A percentile compares a stretch with the other conserved stretches of the same genome.
phyloP scores from a whole-genome alignment of 2,113 vertebrate genomes.

The Apus apus region DNA sequence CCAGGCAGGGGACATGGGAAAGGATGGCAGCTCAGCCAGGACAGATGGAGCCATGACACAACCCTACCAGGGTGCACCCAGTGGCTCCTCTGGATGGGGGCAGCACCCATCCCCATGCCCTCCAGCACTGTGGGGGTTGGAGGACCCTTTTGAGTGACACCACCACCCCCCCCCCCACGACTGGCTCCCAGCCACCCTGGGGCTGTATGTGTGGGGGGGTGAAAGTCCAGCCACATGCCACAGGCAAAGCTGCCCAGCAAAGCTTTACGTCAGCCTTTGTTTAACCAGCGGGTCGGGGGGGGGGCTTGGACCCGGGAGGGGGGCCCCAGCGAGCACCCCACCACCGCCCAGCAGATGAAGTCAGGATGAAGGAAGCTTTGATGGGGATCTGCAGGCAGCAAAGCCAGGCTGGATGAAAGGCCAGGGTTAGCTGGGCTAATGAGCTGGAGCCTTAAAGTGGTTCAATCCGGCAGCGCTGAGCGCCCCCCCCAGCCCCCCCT shows the following conservation, averaged over 20 bases:
- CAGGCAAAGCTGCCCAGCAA: neutral
- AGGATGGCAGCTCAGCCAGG: neutral
- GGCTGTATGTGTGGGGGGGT: neutral
- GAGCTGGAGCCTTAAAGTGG: neutral
- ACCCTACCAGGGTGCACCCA: fast-evolving
- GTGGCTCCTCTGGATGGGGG: neutral
- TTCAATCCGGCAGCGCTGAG: neutral
- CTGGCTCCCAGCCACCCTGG: neutral
- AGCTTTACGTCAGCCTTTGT: neutral
- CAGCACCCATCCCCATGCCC: neutral
- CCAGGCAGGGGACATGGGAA: neutral
- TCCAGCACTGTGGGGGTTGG: neutral
- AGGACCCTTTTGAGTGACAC: neutral
- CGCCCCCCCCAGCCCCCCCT: neutral
- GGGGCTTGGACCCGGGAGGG: neutral
- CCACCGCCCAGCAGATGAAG: neutral
- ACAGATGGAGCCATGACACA: neutral
- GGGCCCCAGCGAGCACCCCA: too few relatives aligned
- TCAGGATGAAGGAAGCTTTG: neutral
- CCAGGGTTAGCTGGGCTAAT: neutral
- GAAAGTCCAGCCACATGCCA: neutral
- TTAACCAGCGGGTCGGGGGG: neutral
- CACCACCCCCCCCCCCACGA: fast-evolving
- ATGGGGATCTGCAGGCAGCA: neutral
- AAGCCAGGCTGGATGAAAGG: neutral